These are phyloP conservation scores for Synergus laeviventris DNA, from an alignment of 2,888 invertebrate genomes.

Conservation along the genomic window DNA sequence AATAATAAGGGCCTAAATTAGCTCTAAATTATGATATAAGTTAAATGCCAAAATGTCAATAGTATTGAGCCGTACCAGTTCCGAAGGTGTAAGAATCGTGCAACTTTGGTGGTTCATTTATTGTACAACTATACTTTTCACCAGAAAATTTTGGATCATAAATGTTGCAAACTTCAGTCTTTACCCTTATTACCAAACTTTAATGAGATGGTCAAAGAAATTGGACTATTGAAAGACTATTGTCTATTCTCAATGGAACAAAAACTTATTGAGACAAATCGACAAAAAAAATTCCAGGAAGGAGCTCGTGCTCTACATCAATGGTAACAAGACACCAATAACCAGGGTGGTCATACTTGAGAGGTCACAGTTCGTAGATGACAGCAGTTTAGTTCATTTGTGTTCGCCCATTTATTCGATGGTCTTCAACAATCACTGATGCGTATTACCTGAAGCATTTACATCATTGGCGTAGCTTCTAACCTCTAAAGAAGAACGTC, in stretches of 20 bases:
- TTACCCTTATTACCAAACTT: no score
- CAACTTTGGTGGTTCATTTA: no score
- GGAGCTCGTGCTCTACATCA: constrained; percentile 3
- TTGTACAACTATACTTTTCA: no score
- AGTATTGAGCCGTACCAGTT: no score
- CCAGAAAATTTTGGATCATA: no score
- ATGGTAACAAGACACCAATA: constrained; percentile 33
- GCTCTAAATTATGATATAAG: no score
- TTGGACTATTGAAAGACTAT: no score
- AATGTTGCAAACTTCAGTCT: no score
- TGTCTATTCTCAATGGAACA: not conserved
- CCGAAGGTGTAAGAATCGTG: no score
- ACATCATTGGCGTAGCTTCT: constrained; percentile 24
- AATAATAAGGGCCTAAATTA: no score
- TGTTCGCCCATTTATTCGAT: constrained; percentile 18
- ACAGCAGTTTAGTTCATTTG: constrained; percentile 19
- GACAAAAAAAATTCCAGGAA: constrained; percentile 13
- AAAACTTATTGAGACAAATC: not conserved
- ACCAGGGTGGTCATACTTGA: constrained; percentile 25
- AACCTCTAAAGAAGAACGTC: not conserved
- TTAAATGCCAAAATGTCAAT: no score
- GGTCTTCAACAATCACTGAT: constrained; percentile 26
- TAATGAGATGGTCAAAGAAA: not conserved
- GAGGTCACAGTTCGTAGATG: constrained; percentile 14
- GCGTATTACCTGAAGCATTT: constrained; percentile 31